Evolutionary conservation across 1,140 invertebrate genomes (phyloP).

Genomic region (Batillaria attramentaria): DNA sequence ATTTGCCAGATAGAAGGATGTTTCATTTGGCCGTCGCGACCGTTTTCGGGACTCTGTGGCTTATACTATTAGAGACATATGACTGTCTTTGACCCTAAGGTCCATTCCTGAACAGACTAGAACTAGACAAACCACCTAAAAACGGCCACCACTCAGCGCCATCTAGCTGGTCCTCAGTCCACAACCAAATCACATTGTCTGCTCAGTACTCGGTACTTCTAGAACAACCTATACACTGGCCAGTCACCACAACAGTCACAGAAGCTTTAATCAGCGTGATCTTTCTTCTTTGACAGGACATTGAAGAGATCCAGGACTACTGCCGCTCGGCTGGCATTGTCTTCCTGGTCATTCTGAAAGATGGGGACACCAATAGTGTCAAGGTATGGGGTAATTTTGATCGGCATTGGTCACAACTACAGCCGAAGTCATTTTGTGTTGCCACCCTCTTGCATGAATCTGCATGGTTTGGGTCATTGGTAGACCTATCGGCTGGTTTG

Average conservation of each 20-base stretch:
- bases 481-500: neutral
- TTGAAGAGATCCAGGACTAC: constrained; percentile 81
- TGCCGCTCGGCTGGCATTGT: constrained; percentile 78
- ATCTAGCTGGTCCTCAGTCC: neutral
- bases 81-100: too few species aligned
- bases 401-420: too few species aligned
- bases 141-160: neutral
- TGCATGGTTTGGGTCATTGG: neutral
- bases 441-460: neutral
- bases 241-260: neutral
- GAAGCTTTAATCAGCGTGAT: neutral
- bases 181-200: neutral
- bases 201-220: neutral
- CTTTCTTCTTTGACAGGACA: constrained; percentile 67
- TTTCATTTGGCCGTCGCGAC: too few species aligned
- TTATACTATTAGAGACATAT: too few species aligned
- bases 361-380: constrained; percentile 73
- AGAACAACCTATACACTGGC: neutral
- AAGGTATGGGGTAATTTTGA: constrained; percentile 71
- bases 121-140: neutral
- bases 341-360: constrained; percentile 80
- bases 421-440: neutral
- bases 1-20: too few species aligned
- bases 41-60: too few species aligned
- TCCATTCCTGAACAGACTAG: neutral